Percentiles rank a stretch among this genome's conserved stretches.
Conservation (phyloP, 2,888 invertebrate genomes). For the Dorcus parallelipipedus region DNA sequence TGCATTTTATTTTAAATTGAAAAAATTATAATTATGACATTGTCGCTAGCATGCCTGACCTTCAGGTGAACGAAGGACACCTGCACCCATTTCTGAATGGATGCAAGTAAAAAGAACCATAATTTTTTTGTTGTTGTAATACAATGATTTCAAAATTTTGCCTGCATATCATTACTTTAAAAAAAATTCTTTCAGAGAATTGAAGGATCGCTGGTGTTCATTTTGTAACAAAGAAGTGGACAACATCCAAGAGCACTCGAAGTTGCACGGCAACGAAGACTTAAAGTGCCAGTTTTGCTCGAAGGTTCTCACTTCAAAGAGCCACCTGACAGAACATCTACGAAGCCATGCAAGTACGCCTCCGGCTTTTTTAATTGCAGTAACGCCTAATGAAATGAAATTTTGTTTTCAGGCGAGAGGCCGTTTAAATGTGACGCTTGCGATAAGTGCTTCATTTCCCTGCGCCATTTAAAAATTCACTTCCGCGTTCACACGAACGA, state of each 20-base stretch:
- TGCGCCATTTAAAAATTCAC: conserved; percentile 5
- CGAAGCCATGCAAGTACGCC: conserved; percentile 34
- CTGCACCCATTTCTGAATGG: too few relatives aligned
- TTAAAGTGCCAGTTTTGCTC: conserved; percentile 37
- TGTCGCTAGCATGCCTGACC: too few relatives aligned
- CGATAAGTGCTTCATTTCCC: conserved; percentile 4
- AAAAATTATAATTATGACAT: too few relatives aligned
- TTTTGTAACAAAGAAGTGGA: conserved; percentile 34
- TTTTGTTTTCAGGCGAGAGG: not conserved
- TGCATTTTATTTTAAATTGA: too few relatives aligned
- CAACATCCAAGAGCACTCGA: conserved; percentile 28
- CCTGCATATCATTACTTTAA: conserved; percentile 1
- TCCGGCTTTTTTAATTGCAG: too few relatives aligned
- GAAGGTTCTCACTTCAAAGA: conserved; percentile 30
- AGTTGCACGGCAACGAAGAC: conserved; percentile 27
- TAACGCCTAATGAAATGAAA: not conserved
- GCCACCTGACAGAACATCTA: conserved; percentile 38
- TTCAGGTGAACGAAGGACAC: too few relatives aligned
- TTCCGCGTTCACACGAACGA: not conserved
- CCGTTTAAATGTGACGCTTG: conserved; percentile 7
- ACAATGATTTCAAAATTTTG: too few relatives aligned
- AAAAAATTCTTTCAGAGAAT: conserved; percentile 28
- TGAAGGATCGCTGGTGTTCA: conserved; percentile 37
- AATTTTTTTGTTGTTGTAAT: too few relatives aligned
- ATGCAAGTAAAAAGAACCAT: too few relatives aligned